Conservation (phyloP, 2,113 vertebrate species). For the Ranitomeya variabilis region DNA sequence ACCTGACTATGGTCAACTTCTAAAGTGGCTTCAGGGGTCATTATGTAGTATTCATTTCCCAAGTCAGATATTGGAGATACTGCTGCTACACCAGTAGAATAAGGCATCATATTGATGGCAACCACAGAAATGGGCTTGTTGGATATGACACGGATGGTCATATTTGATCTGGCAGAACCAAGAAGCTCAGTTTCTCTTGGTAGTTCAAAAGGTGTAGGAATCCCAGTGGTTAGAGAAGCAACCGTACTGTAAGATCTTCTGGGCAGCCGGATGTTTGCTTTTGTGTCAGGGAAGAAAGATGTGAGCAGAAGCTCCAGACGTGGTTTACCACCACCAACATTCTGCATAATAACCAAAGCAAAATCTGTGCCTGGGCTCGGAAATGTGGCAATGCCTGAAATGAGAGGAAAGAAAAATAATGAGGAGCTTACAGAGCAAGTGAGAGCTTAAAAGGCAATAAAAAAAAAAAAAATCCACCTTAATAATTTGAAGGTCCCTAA, state of each 20-base stretch:
- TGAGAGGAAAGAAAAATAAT: neutral
- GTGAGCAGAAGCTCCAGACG: neutral
- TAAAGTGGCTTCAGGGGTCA: neutral
- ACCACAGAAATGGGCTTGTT: slow-evolving; percentile 18
- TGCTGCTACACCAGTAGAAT: neutral
- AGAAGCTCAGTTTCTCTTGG: neutral
- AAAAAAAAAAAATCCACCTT: too few relatives aligned
- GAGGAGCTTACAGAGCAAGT: too few relatives aligned
- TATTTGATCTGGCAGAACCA: neutral
- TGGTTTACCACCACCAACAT: neutral
- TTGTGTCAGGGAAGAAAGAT: neutral
- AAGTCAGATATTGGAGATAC: neutral
- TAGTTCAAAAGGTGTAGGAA: neutral
- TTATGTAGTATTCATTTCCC: slow-evolving; percentile 30
- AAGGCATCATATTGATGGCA: neutral
- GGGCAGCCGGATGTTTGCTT: neutral
- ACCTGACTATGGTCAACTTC: neutral
- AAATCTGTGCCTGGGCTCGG: slow-evolving; percentile 3
- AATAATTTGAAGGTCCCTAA: too few relatives aligned
- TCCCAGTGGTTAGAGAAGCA: neutral
- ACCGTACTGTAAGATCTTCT: neutral
- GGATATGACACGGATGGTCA: neutral
- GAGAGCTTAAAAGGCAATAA: too few relatives aligned
- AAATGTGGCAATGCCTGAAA: neutral
- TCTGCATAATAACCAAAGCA: slow-evolving; percentile 45